Conservation (phyloP, 2,888 invertebrate genomes). For the Apotomis capreana region DNA sequence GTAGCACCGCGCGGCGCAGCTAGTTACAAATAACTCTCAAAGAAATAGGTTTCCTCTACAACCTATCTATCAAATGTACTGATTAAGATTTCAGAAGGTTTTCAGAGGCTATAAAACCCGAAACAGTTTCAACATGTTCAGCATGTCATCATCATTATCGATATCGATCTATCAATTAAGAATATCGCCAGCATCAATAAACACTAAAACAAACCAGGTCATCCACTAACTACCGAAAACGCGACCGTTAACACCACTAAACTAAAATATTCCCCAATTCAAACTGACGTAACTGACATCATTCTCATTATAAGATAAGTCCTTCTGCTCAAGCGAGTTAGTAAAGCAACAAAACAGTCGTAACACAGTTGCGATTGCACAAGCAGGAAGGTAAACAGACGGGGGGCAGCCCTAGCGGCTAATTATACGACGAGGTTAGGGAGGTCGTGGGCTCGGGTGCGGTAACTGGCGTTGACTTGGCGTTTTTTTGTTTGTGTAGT, state of each 20-base stretch:
- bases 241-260: conserved; percentile 11
- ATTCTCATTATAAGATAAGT: not conserved
- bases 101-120: too few relatives aligned
- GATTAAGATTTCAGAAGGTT: too few relatives aligned
- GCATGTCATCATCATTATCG: too few relatives aligned
- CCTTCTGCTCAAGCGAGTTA: not conserved
- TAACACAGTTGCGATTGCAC: conserved; percentile 62
- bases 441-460: conserved; percentile 51
- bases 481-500: conserved; percentile 7
- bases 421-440: conserved; percentile 56
- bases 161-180: too few relatives aligned
- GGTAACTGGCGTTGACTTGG: conserved; percentile 44
- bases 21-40: too few relatives aligned
- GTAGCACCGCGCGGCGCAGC: too few relatives aligned
- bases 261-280: not conserved
- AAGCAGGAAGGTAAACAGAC: conserved; percentile 69
- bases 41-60: too few relatives aligned
- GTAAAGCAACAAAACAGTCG: conserved; percentile 42
- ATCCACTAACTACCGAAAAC: conserved; percentile 1
- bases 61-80: too few relatives aligned
- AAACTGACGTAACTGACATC: conserved; percentile 7
- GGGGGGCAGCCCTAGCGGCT: conserved; percentile 61
- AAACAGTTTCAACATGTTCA: too few relatives aligned
- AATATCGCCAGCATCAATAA: not conserved
- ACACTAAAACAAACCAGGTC: conserved; percentile 12